A percentile compares a stretch with the other conserved stretches of the same genome.
These are phyloP conservation scores for Onthophagus taurus DNA, from an alignment of 1,140 invertebrate species.

Conservation along the genomic window DNA sequence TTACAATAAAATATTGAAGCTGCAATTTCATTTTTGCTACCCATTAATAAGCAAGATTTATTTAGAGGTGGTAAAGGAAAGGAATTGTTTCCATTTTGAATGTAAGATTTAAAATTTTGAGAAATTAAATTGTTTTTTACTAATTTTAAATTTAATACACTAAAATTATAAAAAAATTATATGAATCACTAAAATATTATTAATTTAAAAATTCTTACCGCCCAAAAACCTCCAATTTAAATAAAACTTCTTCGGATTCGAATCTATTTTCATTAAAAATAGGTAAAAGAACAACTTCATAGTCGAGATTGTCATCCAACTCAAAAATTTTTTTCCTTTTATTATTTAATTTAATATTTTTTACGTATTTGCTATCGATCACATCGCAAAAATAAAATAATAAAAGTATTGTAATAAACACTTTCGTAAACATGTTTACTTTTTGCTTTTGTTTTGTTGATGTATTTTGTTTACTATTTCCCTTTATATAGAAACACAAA, in stretches of 20 bases:
- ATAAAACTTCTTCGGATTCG: background rate
- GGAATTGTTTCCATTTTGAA: constrained; percentile 29
- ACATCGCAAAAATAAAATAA: no score
- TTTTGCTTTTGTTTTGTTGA: no score
- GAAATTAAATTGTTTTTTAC: constrained; percentile 41
- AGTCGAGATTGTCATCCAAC: no score
- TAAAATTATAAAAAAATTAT: constrained; percentile 18
- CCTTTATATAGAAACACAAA: no score
- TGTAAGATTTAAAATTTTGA: constrained; percentile 40
- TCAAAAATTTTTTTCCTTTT: no score
- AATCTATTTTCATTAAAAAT: no score
- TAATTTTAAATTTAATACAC: constrained; percentile 37
- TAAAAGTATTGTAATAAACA: no score
- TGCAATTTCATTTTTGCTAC: constrained; percentile 35
- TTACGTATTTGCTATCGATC: no score
- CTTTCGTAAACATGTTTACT: no score
- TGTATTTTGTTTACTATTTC: no score
- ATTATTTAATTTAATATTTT: no score
- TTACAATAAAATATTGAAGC: constrained; percentile 46
- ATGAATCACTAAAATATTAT: constrained; percentile 8
- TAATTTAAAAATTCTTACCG: constrained; percentile 12
- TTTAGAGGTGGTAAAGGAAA: constrained; percentile 28
- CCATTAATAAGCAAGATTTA: constrained; percentile 43
- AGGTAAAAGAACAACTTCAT: no score
- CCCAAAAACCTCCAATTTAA: constrained; percentile 12